phyloP scores from a whole-genome alignment of 2,888 invertebrate genomes.

The Catocala fraxini region DNA sequence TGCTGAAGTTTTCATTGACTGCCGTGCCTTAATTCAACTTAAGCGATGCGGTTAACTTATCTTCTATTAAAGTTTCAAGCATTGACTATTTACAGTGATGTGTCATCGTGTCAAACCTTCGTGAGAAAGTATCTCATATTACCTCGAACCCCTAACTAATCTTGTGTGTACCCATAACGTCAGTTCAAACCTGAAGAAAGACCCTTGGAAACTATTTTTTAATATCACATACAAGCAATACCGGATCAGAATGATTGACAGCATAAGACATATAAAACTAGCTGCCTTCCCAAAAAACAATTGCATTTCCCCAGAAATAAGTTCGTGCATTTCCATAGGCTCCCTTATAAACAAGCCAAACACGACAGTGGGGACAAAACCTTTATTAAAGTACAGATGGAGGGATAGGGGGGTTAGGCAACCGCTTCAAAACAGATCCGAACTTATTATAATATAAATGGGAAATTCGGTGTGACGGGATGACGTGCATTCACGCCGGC shows the following conservation, averaged over 20 bases:
- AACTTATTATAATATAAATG: slow-evolving; percentile 87
- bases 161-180: no score
- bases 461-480: slow-evolving; percentile 79
- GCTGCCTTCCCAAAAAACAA: slow-evolving; percentile 26
- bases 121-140: no score
- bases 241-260: slow-evolving; percentile 19
- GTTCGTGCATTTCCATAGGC: slow-evolving; percentile 39
- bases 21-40: no score
- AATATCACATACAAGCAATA: background rate
- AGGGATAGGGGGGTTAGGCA: slow-evolving; percentile 37
- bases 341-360: slow-evolving; percentile 28
- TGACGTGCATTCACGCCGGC: slow-evolving; percentile 74
- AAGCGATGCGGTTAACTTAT: no score
- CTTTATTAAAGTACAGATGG: slow-evolving; percentile 52
- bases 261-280: slow-evolving; percentile 19
- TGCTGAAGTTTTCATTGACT: no score
- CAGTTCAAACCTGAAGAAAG: no score
- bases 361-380: slow-evolving; percentile 45
- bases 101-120: no score
- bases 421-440: slow-evolving; percentile 56
- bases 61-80: no score
- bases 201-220: background rate
- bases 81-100: no score
- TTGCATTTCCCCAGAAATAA: slow-evolving; percentile 42
- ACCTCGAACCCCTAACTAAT: no score